Conservation (phyloP, 2,888 invertebrate genomes). For the Chydorus sphaericus region DNA sequence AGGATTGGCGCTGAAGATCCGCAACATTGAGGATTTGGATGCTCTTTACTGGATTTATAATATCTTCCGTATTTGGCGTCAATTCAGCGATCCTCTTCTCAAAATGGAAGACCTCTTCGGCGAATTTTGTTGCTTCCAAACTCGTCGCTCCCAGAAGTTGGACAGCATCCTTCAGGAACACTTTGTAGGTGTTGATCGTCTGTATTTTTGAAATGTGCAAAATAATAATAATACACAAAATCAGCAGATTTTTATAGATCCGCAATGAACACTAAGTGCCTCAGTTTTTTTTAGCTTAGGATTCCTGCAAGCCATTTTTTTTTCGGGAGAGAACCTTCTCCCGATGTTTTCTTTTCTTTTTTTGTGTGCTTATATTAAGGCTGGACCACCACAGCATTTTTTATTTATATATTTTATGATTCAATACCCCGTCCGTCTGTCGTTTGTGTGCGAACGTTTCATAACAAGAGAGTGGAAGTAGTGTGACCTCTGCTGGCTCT, state of each 20-base stretch:
- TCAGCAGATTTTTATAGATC: no score
- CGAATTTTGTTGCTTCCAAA: slow-evolving; percentile 34
- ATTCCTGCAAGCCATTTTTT: no score
- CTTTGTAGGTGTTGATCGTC: slow-evolving; percentile 36
- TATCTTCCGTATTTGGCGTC: slow-evolving; percentile 28
- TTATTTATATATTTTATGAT: background rate
- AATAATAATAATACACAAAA: no score
- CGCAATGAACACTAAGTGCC: no score
- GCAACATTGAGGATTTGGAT: slow-evolving; percentile 31
- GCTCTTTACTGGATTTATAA: slow-evolving; percentile 29
- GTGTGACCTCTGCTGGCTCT: no score
- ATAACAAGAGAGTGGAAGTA: no score
- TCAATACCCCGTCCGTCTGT: slow-evolving; percentile 1
- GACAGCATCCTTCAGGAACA: slow-evolving; percentile 35
- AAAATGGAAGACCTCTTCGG: slow-evolving; percentile 37
- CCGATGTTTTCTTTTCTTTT: background rate
- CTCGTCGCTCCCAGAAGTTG: slow-evolving; percentile 33
- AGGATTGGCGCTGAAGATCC: slow-evolving; percentile 31
- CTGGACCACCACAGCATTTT: slow-evolving; percentile 2
- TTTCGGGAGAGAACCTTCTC: no score
- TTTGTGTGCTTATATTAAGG: no score
- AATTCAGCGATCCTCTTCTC: slow-evolving; percentile 40
- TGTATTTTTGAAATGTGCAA: no score
- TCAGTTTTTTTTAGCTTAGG: no score
- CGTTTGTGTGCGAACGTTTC: slow-evolving; percentile 5